Evolutionary conservation across 1,140 invertebrate species (phyloP).

Genomic region (Psilanteris sp.): DNA sequence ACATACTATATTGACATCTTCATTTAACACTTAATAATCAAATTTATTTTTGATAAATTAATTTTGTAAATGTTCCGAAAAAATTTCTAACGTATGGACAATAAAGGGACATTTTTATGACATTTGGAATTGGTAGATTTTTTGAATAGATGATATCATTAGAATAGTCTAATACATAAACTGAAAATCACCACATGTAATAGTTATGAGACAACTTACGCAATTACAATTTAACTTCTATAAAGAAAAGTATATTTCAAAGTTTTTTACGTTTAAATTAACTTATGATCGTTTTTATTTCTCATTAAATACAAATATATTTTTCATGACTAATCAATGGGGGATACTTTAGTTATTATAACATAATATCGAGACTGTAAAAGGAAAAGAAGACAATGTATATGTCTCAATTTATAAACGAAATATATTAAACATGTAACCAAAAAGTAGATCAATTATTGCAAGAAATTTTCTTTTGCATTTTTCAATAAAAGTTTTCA

Average conservation of each 20-base stretch:
- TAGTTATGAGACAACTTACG: conserved; percentile 56
- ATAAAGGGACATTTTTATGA: conserved; percentile 51
- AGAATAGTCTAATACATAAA: too few species aligned
- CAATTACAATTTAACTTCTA: too few species aligned
- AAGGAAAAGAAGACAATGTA: conserved; percentile 50
- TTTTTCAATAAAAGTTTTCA: conserved; percentile 57
- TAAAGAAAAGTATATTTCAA: too few species aligned
- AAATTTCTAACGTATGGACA: conserved; percentile 58
- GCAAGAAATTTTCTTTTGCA: conserved; percentile 46
- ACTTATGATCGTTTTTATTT: conserved; percentile 19
- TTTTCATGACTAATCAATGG: conserved; percentile 24
- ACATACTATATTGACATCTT: too few species aligned
- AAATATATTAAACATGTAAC: conserved; percentile 52
- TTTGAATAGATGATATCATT: conserved; percentile 14
- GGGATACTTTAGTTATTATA: conserved; percentile 13
- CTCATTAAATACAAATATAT: conserved; percentile 10
- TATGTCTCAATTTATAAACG: conserved; percentile 56
- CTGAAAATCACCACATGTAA: conserved; percentile 43
- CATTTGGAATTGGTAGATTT: conserved; percentile 56
- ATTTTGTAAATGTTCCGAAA: conserved; percentile 47
- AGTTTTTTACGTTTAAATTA: too few species aligned
- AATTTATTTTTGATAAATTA: conserved; percentile 46
- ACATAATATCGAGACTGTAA: conserved; percentile 36
- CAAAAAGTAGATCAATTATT: conserved; percentile 49
- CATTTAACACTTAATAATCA: too few species aligned